These are phyloP conservation scores for Poecile montanus DNA, from an alignment of 2,797 vertebrate genomes.

Conservation along the genomic window DNA sequence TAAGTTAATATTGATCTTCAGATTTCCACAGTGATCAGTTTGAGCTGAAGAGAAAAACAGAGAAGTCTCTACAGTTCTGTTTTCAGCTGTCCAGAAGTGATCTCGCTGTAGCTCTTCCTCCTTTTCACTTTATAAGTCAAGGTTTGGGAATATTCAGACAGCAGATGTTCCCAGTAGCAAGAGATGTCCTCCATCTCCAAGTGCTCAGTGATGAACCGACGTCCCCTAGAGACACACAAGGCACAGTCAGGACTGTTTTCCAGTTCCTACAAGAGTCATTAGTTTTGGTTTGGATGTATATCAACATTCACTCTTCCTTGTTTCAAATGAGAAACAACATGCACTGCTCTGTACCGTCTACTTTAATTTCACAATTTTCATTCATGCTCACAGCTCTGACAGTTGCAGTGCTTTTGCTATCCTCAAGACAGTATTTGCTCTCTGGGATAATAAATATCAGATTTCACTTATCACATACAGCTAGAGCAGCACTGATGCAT, in stretches of 20 bases:
- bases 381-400: neutral
- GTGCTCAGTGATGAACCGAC: conserved; percentile 87
- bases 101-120: conserved; percentile 80
- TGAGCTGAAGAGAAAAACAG: neutral
- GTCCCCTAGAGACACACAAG: conserved; percentile 82
- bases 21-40: neutral
- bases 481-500: neutral
- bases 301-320: neutral
- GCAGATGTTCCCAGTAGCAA: conserved; percentile 93
- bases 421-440: conserved; percentile 60
- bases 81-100: conserved; percentile 76
- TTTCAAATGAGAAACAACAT: neutral
- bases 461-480: neutral
- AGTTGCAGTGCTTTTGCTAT: conserved; percentile 40
- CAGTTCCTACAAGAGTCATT: neutral
- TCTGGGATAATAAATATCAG: conserved; percentile 47
- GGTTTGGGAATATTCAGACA: conserved; percentile 84
- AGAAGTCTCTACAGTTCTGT: conserved; percentile 81
- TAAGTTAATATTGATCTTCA: neutral
- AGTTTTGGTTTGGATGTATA: neutral
- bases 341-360: neutral
- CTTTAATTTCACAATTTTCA: neutral
- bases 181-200: conserved; percentile 91
- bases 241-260: conserved; percentile 24
- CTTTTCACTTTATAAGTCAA: conserved; percentile 87